Evolutionary conservation across 2,797 vertebrate genomes (phyloP).

Genomic region (Megaceryle alcyon): DNA sequence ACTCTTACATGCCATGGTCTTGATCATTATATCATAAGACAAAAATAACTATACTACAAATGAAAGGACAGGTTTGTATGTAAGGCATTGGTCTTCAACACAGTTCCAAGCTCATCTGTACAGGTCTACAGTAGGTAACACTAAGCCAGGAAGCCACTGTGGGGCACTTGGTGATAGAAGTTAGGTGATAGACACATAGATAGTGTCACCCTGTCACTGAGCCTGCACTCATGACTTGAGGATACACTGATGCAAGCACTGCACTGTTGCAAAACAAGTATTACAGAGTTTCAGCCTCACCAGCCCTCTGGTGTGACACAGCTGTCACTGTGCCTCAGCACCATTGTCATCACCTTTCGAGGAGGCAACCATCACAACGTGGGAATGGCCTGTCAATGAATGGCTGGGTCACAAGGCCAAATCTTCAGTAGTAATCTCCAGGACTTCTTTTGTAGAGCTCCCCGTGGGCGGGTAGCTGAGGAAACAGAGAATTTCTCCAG

Average conservation of each 20-base stretch:
- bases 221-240: not conserved
- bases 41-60: not conserved
- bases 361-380: not conserved
- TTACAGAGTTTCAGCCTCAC: not conserved
- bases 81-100: not conserved
- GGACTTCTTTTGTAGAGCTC: not conserved
- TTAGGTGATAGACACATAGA: not conserved
- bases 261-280: slow-evolving; percentile 11
- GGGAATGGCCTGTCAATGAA: not conserved
- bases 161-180: not conserved
- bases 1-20: not conserved
- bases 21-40: fast-evolving
- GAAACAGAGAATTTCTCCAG: not conserved
- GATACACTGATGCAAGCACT: not conserved
- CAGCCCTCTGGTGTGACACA: slow-evolving; percentile 1
- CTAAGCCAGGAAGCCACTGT: not conserved
- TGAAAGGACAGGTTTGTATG: not conserved
- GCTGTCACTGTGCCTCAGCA: not conserved
- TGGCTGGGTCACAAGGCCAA: not conserved
- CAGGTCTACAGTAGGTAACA: not conserved
- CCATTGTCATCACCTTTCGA: not conserved
- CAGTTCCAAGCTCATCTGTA: not conserved
- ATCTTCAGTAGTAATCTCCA: not conserved
- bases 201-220: not conserved
- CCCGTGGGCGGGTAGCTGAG: not conserved